Conservation (phyloP, 2,888 invertebrate genomes). For the Prionchulus punctatus region DNA sequence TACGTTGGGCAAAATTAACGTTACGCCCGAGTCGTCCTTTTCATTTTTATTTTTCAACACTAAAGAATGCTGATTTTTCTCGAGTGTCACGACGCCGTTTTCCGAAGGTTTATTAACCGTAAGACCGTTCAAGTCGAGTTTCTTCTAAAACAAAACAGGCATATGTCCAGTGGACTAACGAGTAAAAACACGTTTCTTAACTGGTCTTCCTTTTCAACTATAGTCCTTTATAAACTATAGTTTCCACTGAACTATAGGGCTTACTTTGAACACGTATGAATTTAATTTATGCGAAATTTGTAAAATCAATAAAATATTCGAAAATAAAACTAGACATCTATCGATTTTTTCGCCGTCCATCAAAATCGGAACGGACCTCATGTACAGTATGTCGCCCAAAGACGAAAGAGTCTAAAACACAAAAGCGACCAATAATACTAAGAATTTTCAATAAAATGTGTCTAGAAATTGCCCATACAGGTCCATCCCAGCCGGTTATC, state of each 20-base stretch:
- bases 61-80: too few species aligned
- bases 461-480: slow-evolving; percentile 31
- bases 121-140: too few species aligned
- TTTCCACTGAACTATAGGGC: too few species aligned
- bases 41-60: too few species aligned
- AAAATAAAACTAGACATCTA: slow-evolving; percentile 77
- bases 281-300: slow-evolving; percentile 79
- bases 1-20: neutral
- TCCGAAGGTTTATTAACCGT: too few species aligned
- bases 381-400: slow-evolving; percentile 74
- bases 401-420: slow-evolving; percentile 44
- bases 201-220: too few species aligned
- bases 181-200: too few species aligned
- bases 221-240: too few species aligned
- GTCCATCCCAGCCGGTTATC: slow-evolving; percentile 86
- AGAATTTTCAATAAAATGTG: neutral
- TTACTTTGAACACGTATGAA: slow-evolving; percentile 46
- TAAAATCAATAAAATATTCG: slow-evolving; percentile 66
- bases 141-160: too few species aligned
- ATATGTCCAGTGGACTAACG: too few species aligned
- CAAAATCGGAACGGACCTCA: slow-evolving; percentile 76
- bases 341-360: slow-evolving; percentile 52
- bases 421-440: slow-evolving; percentile 6
- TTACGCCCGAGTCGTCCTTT: too few species aligned
- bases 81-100: too few species aligned